Evolutionary conservation across 2,113 vertebrate genomes (phyloP).

Genomic region (Pagrus major): DNA sequence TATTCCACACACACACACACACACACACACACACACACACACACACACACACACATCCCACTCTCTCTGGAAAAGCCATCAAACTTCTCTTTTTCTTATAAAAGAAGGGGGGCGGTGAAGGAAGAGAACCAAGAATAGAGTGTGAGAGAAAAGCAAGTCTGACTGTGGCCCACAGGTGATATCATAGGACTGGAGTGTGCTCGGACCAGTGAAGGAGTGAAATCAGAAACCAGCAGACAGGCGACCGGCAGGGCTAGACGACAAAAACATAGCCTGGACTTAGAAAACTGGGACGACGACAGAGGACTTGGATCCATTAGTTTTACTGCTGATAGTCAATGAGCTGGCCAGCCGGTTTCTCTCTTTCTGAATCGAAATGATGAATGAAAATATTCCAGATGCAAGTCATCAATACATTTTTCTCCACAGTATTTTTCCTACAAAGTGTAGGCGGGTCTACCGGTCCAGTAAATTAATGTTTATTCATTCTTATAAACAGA

Average conservation of each 20-base stretch:
- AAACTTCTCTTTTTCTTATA: slow-evolving; percentile 77
- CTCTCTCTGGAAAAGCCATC: slow-evolving; percentile 79
- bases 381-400: slow-evolving; percentile 61
- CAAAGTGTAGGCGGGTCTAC: not conserved
- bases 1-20: slow-evolving; percentile 44
- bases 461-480: slow-evolving; percentile 9
- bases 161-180: slow-evolving; percentile 76
- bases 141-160: slow-evolving; percentile 68
- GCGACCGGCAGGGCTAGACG: slow-evolving; percentile 49
- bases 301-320: slow-evolving; percentile 53
- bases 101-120: slow-evolving; percentile 51
- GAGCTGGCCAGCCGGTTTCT: slow-evolving; percentile 48
- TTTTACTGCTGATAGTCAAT: slow-evolving; percentile 63
- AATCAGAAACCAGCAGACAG: slow-evolving; percentile 70
- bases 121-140: slow-evolving; percentile 51
- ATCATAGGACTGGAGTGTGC: slow-evolving; percentile 67
- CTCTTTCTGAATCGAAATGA: slow-evolving; percentile 48
- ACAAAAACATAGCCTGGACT: slow-evolving; percentile 65
- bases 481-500: slow-evolving; percentile 5
- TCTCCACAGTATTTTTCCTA: not conserved
- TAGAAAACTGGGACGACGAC: slow-evolving; percentile 20
- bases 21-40: no score
- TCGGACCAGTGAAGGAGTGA: slow-evolving; percentile 65
- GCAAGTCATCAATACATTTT: slow-evolving; percentile 47
- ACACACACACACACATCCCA: slow-evolving; percentile 38